Evolutionary conservation across 2,888 invertebrate genomes (phyloP), one percentile per base, ranked within the genome.

Genomic region (Callyntrura guangdongensis): DNA sequence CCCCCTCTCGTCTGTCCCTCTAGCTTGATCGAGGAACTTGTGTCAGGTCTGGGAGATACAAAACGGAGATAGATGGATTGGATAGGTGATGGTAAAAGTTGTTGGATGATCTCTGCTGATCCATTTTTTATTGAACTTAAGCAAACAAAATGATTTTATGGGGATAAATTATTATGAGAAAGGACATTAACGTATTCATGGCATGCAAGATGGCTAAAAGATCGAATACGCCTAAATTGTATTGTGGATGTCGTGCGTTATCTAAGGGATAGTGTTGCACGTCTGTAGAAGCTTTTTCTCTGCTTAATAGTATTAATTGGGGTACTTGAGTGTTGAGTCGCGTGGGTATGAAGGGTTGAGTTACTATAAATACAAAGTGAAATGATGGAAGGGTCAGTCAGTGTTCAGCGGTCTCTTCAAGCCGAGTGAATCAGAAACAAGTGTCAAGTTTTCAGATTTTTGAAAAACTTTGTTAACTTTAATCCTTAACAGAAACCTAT

Each of bases 291-390:
- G 74, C 49, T 74, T 74, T 74, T 74, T n/a, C n/a, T n/a, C n/a
- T n/a, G n/a, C 49, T 74, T 74, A 74, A 74, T 74, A 49, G 74
- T 74, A 74, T 74, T 74, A 74, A 74, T 74, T 27, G 49, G 27
- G 22, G 22, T 17, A 49, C 74, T 22, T 49, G 49, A 49, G 27
- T n/a, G n/a, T n/a, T n/a, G 12, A 74, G 74, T 47, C 49, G 74
- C 74, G 74, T 74, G 74, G 74, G 74, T 22, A 72, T 49, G 6
- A 47, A 74, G 0, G 49, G 49, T n/a, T n/a, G n/a, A 49, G 8
- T 86, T 86, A 64, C 49, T 86, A 86, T 86, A 86, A 86, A 86
- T 86, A 86, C 77, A 61, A 86, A 86, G 12, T 77, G 53, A 64
- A 86, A 20, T 64, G 6, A 74, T 59, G 14, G 59, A 45, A 20